Percentiles rank a stretch among this genome's conserved stretches.
Conservation (phyloP, 2,797 vertebrate genomes). For the Acipenser transmontanus region DNA sequence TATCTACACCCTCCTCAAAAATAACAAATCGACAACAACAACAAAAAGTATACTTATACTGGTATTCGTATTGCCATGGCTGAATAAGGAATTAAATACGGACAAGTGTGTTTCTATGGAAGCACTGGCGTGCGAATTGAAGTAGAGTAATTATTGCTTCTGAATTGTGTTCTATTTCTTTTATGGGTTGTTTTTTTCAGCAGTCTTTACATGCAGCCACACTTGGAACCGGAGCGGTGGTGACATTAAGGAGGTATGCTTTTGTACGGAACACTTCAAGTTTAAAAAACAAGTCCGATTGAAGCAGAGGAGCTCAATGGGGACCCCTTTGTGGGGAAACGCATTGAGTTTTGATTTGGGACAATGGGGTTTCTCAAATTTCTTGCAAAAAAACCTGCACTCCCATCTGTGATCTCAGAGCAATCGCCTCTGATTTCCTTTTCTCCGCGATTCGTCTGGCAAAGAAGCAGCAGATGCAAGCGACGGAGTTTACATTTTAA, state of each 20-base stretch:
- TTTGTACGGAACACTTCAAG: slow-evolving; percentile 89
- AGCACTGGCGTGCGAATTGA: slow-evolving; percentile 59
- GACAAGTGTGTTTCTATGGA: slow-evolving; percentile 63
- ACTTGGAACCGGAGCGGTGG: slow-evolving; percentile 64
- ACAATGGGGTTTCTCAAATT: slow-evolving; percentile 98
- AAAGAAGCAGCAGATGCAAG: slow-evolving; percentile 88
- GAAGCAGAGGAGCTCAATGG: slow-evolving; percentile 86
- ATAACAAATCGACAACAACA: not conserved
- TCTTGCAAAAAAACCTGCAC: slow-evolving; percentile 84
- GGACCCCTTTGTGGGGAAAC: slow-evolving; percentile 77
- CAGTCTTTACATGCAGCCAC: slow-evolving; percentile 52
- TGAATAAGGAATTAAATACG: slow-evolving; percentile 66
- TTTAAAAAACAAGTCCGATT: slow-evolving; percentile 95
- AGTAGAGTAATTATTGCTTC: slow-evolving; percentile 74
- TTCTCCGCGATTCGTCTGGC: slow-evolving; percentile 64
- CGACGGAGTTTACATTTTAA: slow-evolving; percentile 82
- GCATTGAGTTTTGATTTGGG: slow-evolving; percentile 94
- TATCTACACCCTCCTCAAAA: not conserved
- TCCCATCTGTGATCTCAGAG: slow-evolving; percentile 98
- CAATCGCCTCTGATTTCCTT: slow-evolving; percentile 74
- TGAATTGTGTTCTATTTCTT: slow-evolving; percentile 68
- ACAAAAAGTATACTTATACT: slow-evolving; percentile 30
- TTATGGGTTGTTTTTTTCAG: slow-evolving; percentile 35
- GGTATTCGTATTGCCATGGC: slow-evolving; percentile 62
- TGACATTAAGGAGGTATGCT: slow-evolving; percentile 82